These are phyloP conservation scores for Crepidodera aurea DNA, from an alignment of 2,888 invertebrate genomes.

Conservation along the genomic window DNA sequence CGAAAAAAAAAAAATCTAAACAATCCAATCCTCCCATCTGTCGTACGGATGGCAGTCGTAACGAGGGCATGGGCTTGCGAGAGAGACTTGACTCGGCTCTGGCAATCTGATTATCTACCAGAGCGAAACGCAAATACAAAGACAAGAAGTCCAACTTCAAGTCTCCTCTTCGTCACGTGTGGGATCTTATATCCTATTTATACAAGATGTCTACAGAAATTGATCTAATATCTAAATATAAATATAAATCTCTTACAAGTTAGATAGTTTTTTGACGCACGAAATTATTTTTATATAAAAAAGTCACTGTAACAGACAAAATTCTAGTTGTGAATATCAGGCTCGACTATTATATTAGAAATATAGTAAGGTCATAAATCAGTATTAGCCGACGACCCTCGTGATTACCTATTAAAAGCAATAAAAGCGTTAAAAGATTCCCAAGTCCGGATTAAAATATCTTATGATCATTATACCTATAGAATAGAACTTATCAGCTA, in stretches of 20 bases:
- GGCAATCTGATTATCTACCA: conserved; percentile 24
- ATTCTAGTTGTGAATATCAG: no score
- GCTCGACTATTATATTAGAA: no score
- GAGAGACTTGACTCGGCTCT: not conserved
- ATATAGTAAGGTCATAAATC: no score
- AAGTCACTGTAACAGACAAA: no score
- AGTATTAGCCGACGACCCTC: no score
- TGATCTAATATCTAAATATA: not conserved
- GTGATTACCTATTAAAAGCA: no score
- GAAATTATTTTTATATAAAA: no score
- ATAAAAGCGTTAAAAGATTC: no score
- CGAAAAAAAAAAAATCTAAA: not conserved
- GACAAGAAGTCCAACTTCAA: conserved; percentile 1
- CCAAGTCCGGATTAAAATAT: no score
- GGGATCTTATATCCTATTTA: conserved; percentile 7
- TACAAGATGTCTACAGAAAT: not conserved
- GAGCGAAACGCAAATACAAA: conserved; percentile 18
- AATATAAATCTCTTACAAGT: not conserved
- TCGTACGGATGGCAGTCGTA: not conserved
- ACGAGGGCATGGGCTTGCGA: not conserved
- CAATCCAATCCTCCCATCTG: not conserved
- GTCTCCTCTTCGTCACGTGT: conserved; percentile 7
- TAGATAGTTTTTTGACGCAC: no score
- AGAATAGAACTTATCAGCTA: no score
- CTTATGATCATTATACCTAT: no score